Base-by-base conservation (phyloP, 2,113 vertebrate species). In the Sinocyclocheilus maitianheensis region DNA sequence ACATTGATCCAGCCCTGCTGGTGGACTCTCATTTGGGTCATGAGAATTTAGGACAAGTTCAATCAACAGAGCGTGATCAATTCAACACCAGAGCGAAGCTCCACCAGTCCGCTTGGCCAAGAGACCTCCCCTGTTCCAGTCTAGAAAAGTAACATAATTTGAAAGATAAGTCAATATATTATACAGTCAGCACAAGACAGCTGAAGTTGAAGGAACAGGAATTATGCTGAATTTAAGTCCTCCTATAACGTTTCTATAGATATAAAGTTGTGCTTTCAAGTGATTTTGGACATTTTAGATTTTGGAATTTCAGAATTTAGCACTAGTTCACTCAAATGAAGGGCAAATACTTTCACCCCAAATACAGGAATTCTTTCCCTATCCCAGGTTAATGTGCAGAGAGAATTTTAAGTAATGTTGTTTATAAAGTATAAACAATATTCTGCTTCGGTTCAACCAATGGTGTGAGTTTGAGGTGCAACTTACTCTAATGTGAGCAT, bases 11-110 rank as follows among this genome's bases (percentile, higher is more conserved):
- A n/a, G 86, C 79, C 53, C 69, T 84, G 84, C 78, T 88, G 80
- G 83, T 89, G 88, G 88, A 62, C 88, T 81, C n/a, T 82, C 83
- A 91, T 91, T 82, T 87, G 77, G 89, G 89, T 89, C 88, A 91
- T 75, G 85, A 89, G 79, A 89, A 89, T 85, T 76, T 89, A 81
- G 89, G 85, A 87, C 88, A 30, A 77, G 62, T 79, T 87, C 81
- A 69, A 13, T 86, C 79, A 48, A 78, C 77, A 26, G 51, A 84
- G 79, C 18, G 5, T 48, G 72, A 85, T 90, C 81, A 80, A 89
- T 90, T 81, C 80, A 40, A 22, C 71, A 62, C 65, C 75, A 34
- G n/a, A 63, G 71, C 43, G 58, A 58, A 43, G 51, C 53, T 84
- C 30, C 58, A 80, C n/a, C 62, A 62, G 81, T 76, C 58, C 1